Evolutionary conservation across 2,113 vertebrate genomes (phyloP).

Genomic region (Colistium nudipinnis): DNA sequence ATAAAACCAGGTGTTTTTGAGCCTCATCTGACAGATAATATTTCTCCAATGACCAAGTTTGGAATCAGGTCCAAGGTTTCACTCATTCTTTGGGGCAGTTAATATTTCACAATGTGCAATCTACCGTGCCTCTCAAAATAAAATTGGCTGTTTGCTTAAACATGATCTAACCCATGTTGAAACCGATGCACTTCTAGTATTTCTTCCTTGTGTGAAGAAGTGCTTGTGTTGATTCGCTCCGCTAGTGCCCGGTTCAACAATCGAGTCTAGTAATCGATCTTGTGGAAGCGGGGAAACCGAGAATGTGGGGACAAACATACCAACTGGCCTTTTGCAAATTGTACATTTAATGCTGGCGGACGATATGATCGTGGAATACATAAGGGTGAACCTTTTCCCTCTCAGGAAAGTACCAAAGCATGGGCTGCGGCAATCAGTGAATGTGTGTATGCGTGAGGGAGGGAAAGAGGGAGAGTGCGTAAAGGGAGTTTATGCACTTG

Average conservation of each 20-base stretch:
- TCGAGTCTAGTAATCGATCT: conserved; percentile 29
- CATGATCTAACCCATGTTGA: neutral
- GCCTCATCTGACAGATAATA: conserved; percentile 14
- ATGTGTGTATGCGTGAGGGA: conserved; percentile 11
- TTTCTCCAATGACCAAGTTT: conserved; percentile 4
- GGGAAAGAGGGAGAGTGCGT: neutral
- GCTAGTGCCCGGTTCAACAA: conserved; percentile 4
- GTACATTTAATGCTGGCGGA: conserved; percentile 11
- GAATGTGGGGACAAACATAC: neutral
- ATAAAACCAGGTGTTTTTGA: neutral
- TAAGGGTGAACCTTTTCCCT: conserved; percentile 26
- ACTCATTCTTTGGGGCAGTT: neutral
- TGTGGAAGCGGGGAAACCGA: conserved; percentile 16
- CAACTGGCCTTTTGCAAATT: conserved; percentile 33
- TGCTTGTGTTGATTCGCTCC: neutral
- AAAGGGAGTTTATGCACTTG: conserved; percentile 67
- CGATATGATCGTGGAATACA: conserved; percentile 20
- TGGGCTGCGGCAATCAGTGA: conserved; percentile 28
- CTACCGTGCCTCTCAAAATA: neutral
- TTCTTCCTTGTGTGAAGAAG: conserved; percentile 2
- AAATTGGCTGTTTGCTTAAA: neutral
- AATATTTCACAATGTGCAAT: neutral
- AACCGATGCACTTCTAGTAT: neutral
- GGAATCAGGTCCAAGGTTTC: neutral
- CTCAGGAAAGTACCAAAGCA: conserved; percentile 39